These are phyloP conservation scores for Sebastes taczanowskii DNA, from an alignment of 2,797 vertebrate genomes.

Conservation along the genomic window DNA sequence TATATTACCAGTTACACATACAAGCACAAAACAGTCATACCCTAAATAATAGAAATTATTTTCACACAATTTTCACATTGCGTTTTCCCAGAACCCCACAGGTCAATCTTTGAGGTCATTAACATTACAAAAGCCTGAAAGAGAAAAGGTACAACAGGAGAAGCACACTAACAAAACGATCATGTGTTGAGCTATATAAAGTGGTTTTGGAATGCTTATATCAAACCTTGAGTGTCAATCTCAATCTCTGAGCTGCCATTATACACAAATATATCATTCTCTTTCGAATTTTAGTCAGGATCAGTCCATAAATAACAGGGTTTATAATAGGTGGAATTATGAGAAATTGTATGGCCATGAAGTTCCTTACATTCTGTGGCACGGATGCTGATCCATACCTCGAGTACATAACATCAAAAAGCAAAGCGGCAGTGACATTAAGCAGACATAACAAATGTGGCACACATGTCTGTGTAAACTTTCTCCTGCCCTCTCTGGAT, in stretches of 20 bases:
- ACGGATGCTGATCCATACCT: conserved; percentile 22
- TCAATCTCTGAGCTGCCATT: neutral
- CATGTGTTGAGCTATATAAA: neutral
- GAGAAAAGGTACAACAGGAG: neutral
- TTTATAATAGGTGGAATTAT: conserved; percentile 34
- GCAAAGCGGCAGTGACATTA: conserved; percentile 30
- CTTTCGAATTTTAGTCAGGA: neutral
- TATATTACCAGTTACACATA: neutral
- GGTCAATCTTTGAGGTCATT: neutral
- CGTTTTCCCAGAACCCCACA: neutral
- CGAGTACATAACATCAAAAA: conserved; percentile 53
- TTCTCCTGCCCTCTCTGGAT: conserved; percentile 38
- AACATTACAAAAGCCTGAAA: neutral
- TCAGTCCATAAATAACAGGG: conserved; percentile 38
- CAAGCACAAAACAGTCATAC: neutral
- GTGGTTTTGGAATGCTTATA: neutral
- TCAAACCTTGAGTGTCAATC: neutral
- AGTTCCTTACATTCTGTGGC: conserved; percentile 8
- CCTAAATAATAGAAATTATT: neutral
- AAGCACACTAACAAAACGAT: neutral
- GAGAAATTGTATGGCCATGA: conserved; percentile 42
- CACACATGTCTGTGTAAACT: conserved; percentile 63
- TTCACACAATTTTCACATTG: neutral
- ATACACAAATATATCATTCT: neutral
- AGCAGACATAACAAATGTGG: conserved; percentile 64